phyloP scores from a whole-genome alignment of 2,113 vertebrate genomes.

The Bos taurus region ARS-UCD2.0 NC_037336.1:59287501-59288000 shows the following conservation, averaged over 20 bases:
- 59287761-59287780: background rate
- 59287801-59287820: background rate
- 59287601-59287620: background rate
- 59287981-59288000: background rate
- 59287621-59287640: background rate
- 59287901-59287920: background rate
- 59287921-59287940: background rate
- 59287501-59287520: background rate
- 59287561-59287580: background rate
- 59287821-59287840: background rate
- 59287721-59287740: background rate
- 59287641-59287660: background rate
- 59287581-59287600: background rate
- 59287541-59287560: background rate
- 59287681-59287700: background rate
- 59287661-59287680: background rate
- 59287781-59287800: background rate
- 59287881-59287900: background rate
- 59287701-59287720: background rate
- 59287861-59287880: background rate
- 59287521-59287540: background rate
- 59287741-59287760: background rate
- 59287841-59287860: background rate
- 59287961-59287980: background rate
- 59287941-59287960: background rate